Base-by-base conservation (phyloP, 2,888 invertebrate species). In the Odontocerum albicorne region DNA sequence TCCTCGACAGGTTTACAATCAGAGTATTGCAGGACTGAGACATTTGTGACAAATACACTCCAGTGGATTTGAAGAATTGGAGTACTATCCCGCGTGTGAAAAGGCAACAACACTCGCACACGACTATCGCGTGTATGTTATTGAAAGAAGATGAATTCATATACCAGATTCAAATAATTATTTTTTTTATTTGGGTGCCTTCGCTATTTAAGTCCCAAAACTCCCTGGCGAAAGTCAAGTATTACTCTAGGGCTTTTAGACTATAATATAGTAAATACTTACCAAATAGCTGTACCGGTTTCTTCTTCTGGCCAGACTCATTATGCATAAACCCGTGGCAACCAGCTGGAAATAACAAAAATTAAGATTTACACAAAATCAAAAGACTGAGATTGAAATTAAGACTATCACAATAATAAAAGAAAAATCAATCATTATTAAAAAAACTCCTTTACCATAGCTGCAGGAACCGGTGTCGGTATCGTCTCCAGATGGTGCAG, bases 381-480 rank as follows among this genome's bases (percentile, higher is more conserved):
- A 33, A 10, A 32, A 45, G 32, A 19, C 20, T 32, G 33, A n/a
- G 8, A 39, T 39, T 16, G 7, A 15, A 35, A 35, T 10, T 16
- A 21, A 8, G 17, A 17, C 6, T n/a, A 7, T 4, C 17, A 2
- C 2, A 15, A 39, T 17, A 17, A 8, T 16, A n/a, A 15, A 1
- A 17, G n/a, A n/a, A n/a, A n/a, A n/a, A n/a, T n/a, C n/a, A n/a
- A n/a, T 17, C 1, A 17, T 6, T 4, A 16, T n/a, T 17, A 4
- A 40, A 10, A 44, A 44, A 6, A 17, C 3, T 27, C n/a, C 19
- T 44, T 84, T 73, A 94, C 94, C 88, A 93, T 87, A 62, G 90
- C 87, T 55, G 93, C 93, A 32, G 93, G 93, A 64, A 95, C 91
- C 67, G 94, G 95, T 4, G 93, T 92, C n/a, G 95, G 95, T 63